phyloP scores from a whole-genome alignment of 2,113 vertebrate species.

The Colossoma macropomum region DNA sequence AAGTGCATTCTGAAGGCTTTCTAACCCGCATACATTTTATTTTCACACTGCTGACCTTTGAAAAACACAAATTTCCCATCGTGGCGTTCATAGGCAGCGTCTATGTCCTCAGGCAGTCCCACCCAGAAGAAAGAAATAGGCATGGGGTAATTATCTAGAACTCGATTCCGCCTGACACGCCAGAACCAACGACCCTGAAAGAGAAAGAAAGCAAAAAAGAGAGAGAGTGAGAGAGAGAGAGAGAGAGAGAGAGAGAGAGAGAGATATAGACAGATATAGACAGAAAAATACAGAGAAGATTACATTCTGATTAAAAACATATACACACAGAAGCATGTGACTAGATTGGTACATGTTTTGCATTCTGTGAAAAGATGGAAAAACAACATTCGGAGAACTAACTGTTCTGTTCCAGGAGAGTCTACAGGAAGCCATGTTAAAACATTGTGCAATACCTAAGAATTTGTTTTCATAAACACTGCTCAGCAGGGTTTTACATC shows the following conservation, averaged over 20 bases:
- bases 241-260: not conserved
- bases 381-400: conserved; percentile 22
- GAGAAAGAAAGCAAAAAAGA: not conserved
- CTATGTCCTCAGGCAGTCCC: conserved; percentile 88
- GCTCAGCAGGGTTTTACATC: not conserved
- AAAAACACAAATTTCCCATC: conserved; percentile 95
- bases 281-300: too few species aligned
- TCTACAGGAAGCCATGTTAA: not conserved
- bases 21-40: not conserved
- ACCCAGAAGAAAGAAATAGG: conserved; percentile 93
- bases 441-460: conserved; percentile 16
- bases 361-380: not conserved
- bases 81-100: conserved; percentile 92
- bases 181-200: conserved; percentile 93
- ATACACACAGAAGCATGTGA: not conserved
- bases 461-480: not conserved
- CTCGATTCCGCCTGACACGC: conserved; percentile 91
- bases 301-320: not conserved
- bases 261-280: not conserved
- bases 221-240: not conserved
- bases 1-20: too few species aligned
- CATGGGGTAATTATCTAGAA: conserved; percentile 96
- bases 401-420: not conserved
- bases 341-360: conserved; percentile 13
- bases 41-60: conserved; percentile 81